Evolutionary conservation across 2,113 vertebrate genomes (phyloP).

Genomic region (Gallinago paraguaiae): DNA sequence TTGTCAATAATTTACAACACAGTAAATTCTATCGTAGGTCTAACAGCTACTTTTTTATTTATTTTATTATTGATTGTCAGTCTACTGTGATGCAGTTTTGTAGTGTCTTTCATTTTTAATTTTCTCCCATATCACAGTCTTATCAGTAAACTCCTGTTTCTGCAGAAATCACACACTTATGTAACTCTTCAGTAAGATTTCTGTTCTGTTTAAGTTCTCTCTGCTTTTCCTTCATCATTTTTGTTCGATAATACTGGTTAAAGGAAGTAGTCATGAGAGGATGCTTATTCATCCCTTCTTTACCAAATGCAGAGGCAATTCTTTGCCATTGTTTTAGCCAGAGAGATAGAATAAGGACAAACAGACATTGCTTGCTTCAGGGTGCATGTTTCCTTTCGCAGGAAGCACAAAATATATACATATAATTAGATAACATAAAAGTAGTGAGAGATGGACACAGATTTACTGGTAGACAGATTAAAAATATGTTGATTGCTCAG

Average conservation of each 20-base stretch:
- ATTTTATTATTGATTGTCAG: neutral
- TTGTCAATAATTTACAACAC: neutral
- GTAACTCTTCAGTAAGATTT: neutral
- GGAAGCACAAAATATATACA: neutral
- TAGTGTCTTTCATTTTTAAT: neutral
- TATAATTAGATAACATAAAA: neutral
- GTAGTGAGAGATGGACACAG: neutral
- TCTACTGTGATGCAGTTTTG: neutral
- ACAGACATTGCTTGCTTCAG: neutral
- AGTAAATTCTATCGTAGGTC: neutral
- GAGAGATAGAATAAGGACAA: neutral
- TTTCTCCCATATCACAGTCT: neutral
- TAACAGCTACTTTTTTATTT: neutral
- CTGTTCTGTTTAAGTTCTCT: neutral
- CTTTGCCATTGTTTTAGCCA: neutral
- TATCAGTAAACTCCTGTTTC: neutral
- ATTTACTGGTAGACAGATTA: neutral
- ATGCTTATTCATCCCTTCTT: neutral
- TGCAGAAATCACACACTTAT: neutral
- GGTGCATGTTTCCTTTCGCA: neutral
- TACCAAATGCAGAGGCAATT: neutral
- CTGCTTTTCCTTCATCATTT: neutral
- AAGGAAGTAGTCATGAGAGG: neutral
- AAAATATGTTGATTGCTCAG: neutral
- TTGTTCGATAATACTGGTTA: neutral